Evolutionary conservation across 2,888 invertebrate species (phyloP).

Genomic region (Cyclophora punctaria): DNA sequence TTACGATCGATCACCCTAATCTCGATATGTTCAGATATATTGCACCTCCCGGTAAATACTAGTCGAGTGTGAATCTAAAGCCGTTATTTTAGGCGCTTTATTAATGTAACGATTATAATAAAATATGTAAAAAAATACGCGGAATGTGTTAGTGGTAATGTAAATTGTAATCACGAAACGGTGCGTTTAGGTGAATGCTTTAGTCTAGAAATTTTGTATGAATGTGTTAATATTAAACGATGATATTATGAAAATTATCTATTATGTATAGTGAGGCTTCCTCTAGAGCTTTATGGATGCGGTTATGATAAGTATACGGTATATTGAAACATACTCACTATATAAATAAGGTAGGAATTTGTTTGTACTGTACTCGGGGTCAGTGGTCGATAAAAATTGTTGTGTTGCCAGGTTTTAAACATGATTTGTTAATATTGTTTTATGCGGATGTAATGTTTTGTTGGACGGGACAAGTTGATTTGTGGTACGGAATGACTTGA

Average conservation of each 20-base stretch:
- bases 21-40: neutral
- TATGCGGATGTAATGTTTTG: conserved; percentile 16
- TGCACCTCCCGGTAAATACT: conserved; percentile 42
- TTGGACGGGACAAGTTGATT: neutral
- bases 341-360: conserved; percentile 43
- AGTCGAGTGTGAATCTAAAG: conserved; percentile 65
- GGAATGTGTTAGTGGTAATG: neutral
- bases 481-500: no score
- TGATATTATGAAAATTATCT: conserved; percentile 55
- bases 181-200: conserved; percentile 50
- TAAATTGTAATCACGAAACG: conserved; percentile 19
- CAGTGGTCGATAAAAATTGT: conserved; percentile 25
- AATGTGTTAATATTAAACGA: conserved; percentile 63
- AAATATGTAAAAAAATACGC: conserved; percentile 6
- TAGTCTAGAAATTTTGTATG: conserved; percentile 63
- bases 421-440: conserved; percentile 16
- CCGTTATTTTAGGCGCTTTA: conserved; percentile 24
- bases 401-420: conserved; percentile 14
- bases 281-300: conserved; percentile 70
- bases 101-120: conserved; percentile 3
- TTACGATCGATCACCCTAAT: no score
- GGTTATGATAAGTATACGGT: conserved; percentile 67
- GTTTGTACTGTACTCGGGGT: conserved; percentile 43
- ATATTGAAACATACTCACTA: conserved; percentile 67
- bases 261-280: conserved; percentile 72